Evolutionary conservation across 2,797 vertebrate genomes (phyloP).

Genomic region (Alcedo atthis): DNA sequence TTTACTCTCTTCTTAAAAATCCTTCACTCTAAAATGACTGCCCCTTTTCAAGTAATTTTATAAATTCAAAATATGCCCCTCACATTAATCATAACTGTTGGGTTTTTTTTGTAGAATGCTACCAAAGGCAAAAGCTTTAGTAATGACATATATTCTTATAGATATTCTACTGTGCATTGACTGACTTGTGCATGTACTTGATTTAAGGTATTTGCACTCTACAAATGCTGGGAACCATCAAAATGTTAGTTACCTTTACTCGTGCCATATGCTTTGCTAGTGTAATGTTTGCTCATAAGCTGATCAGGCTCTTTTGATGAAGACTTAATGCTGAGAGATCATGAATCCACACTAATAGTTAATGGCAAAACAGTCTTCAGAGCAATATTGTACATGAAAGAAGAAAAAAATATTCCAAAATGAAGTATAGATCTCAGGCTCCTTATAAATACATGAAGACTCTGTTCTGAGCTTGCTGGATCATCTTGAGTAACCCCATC

Average conservation of each 20-base stretch:
- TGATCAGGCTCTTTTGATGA: background rate
- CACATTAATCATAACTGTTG: background rate
- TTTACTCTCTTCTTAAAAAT: background rate
- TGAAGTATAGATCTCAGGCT: background rate
- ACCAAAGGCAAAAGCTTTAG: background rate
- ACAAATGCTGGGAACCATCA: background rate
- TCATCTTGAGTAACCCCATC: background rate
- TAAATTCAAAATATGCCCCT: background rate
- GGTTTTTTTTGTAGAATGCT: background rate
- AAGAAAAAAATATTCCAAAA: background rate
- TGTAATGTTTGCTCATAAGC: background rate
- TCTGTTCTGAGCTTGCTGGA: background rate
- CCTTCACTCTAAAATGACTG: background rate
- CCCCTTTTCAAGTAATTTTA: background rate
- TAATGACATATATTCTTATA: background rate
- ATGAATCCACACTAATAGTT: background rate
- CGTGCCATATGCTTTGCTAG: background rate
- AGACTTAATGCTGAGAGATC: background rate
- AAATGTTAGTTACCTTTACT: background rate
- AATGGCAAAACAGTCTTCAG: background rate
- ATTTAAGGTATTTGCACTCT: background rate
- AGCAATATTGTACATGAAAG: background rate
- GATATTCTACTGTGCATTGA: background rate
- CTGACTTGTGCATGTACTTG: background rate
- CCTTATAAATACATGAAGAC: background rate